These are phyloP conservation scores for Propsilocerus akamusi DNA, from an alignment of 1,140 invertebrate genomes.

Conservation along the genomic window DNA sequence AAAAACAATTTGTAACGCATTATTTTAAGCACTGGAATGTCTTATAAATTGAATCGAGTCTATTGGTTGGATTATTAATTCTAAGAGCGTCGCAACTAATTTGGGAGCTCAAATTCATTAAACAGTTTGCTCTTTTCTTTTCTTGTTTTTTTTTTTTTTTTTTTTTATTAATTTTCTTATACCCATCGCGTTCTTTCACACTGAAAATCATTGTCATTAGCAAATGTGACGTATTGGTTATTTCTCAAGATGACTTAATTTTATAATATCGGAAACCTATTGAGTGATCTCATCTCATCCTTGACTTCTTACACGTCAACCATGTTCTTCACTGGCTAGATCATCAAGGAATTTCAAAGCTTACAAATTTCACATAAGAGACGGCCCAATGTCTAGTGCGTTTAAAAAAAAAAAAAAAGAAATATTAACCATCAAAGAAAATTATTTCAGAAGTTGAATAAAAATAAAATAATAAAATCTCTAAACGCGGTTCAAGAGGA, in stretches of 20 bases:
- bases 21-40: too few relatives aligned
- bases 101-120: neutral
- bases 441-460: too few relatives aligned
- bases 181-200: too few relatives aligned
- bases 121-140: neutral
- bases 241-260: too few relatives aligned
- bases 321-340: too few relatives aligned
- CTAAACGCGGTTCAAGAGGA: neutral
- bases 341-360: too few relatives aligned
- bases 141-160: neutral
- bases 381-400: neutral
- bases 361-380: slow-evolving; percentile 2
- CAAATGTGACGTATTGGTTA: too few relatives aligned
- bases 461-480: slow-evolving; percentile 3
- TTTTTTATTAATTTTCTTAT: neutral
- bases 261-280: too few relatives aligned
- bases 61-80: neutral
- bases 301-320: too few relatives aligned
- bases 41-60: too few relatives aligned
- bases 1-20: slow-evolving; percentile 1
- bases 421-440: slow-evolving; percentile 1
- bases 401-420: neutral
- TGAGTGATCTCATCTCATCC: too few relatives aligned
- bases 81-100: neutral
- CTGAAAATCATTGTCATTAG: too few relatives aligned